These are phyloP conservation scores for Ecdyonurus torrentis DNA, from an alignment of 2,888 invertebrate species.

Conservation along the genomic window DNA sequence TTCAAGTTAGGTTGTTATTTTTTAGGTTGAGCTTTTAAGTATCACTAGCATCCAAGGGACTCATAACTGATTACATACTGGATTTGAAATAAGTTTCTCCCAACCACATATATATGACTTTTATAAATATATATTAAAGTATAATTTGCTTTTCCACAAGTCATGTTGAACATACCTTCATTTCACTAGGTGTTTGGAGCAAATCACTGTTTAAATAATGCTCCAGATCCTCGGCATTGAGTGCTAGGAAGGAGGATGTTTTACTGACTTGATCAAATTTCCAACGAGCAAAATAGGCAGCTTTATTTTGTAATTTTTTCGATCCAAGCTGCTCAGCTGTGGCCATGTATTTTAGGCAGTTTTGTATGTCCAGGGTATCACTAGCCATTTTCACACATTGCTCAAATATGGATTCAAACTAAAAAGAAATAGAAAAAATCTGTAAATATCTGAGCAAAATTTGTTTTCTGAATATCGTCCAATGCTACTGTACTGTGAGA, in stretches of 20 bases:
- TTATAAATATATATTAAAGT: too few species aligned
- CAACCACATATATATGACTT: too few species aligned
- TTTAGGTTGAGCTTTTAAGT: too few species aligned
- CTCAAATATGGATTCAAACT: not conserved
- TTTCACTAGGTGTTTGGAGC: slow-evolving; percentile 8
- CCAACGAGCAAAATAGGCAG: not conserved
- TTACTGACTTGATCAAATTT: not conserved
- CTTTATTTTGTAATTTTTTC: not conserved
- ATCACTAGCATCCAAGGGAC: too few species aligned
- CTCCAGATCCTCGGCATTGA: not conserved
- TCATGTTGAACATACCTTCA: too few species aligned
- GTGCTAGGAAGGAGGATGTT: not conserved
- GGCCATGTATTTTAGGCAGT: not conserved
- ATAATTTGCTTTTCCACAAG: too few species aligned
- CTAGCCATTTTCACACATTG: not conserved
- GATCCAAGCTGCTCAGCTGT: not conserved
- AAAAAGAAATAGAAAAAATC: not conserved
- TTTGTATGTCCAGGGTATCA: not conserved
- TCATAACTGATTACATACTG: too few species aligned
- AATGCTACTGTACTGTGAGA: too few species aligned
- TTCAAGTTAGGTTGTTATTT: too few species aligned
- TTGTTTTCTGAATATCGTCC: too few species aligned
- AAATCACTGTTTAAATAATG: slow-evolving; percentile 9
- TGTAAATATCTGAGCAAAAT: not conserved
- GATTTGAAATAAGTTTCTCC: too few species aligned